A percentile compares a stretch with the other conserved stretches of the same genome.
These are phyloP conservation scores for Pseudobourletiella spinata DNA, from an alignment of 1,140 invertebrate genomes.

Conservation along the genomic window DNA sequence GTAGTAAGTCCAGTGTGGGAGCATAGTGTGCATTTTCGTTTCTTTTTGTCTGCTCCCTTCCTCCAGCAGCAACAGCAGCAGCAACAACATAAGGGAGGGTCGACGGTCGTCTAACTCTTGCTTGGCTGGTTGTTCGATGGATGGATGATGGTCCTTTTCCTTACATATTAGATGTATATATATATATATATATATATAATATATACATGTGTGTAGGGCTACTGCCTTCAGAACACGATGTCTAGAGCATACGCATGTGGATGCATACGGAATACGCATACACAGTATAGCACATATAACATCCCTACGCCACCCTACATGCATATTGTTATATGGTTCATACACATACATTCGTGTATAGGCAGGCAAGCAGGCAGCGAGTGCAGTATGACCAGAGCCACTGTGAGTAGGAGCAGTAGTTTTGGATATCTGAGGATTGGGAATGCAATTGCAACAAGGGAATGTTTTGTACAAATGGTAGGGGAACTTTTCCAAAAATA, in stretches of 20 bases:
- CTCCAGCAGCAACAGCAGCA: too few species aligned
- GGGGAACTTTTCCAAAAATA: conserved; percentile 29
- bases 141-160: not conserved
- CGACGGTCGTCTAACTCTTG: not conserved
- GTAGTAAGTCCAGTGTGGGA: conserved; percentile 16
- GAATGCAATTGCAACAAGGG: conserved; percentile 22
- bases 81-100: conserved; percentile 4
- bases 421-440: too few species aligned
- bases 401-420: too few species aligned
- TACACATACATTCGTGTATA: too few species aligned
- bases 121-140: conserved; percentile 4
- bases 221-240: too few species aligned
- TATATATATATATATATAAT: not conserved
- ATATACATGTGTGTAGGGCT: too few species aligned
- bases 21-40: conserved; percentile 18
- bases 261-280: conserved; percentile 2
- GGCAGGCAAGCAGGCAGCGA: too few species aligned
- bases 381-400: too few species aligned
- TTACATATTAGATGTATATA: not conserved
- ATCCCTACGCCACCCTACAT: too few species aligned
- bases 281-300: too few species aligned
- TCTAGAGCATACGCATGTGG: too few species aligned
- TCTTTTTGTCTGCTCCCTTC: not conserved
- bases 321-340: too few species aligned
- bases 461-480: conserved; percentile 23